Conservation (phyloP, 2,113 vertebrate genomes). For the Channa argus region DNA sequence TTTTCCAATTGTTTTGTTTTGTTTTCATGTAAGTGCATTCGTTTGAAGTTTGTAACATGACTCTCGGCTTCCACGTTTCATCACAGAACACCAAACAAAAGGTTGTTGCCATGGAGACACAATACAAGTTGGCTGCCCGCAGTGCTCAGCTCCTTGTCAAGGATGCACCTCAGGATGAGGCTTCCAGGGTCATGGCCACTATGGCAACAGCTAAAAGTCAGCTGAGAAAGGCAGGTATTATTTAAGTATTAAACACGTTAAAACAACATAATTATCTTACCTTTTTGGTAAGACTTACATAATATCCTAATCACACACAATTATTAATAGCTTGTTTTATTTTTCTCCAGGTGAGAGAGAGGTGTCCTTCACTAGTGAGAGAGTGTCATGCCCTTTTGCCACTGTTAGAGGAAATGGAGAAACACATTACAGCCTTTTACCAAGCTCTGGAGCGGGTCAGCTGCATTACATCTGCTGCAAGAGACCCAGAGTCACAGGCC, state of each 20-base stretch:
- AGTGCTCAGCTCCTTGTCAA: constrained; percentile 89
- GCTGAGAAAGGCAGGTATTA: constrained; percentile 86
- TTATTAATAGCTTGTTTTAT: not conserved
- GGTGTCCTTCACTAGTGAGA: constrained; percentile 84
- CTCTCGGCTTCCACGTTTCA: constrained; percentile 28
- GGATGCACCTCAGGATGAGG: constrained; percentile 88
- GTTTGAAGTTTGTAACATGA: constrained; percentile 16
- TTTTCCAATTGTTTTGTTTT: too few relatives aligned
- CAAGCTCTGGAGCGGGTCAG: constrained; percentile 89
- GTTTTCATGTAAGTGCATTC: constrained; percentile 7
- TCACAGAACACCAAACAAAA: constrained; percentile 91
- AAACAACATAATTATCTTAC: not conserved
- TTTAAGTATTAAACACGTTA: not conserved
- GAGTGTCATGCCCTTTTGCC: constrained; percentile 88
- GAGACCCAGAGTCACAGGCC: constrained; percentile 79
- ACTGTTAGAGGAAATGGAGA: constrained; percentile 92
- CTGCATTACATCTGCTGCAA: constrained; percentile 83
- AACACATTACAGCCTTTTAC: constrained; percentile 91
- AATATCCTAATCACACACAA: not conserved
- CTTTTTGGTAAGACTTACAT: not conserved
- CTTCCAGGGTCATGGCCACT: constrained; percentile 85
- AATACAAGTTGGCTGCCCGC: constrained; percentile 88
- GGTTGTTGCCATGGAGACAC: constrained; percentile 89
- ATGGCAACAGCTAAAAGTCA: constrained; percentile 89
- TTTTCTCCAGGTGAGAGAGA: constrained; percentile 88